Conservation (phyloP, 2,113 vertebrate genomes). For the Eulemur macaco region DNA sequence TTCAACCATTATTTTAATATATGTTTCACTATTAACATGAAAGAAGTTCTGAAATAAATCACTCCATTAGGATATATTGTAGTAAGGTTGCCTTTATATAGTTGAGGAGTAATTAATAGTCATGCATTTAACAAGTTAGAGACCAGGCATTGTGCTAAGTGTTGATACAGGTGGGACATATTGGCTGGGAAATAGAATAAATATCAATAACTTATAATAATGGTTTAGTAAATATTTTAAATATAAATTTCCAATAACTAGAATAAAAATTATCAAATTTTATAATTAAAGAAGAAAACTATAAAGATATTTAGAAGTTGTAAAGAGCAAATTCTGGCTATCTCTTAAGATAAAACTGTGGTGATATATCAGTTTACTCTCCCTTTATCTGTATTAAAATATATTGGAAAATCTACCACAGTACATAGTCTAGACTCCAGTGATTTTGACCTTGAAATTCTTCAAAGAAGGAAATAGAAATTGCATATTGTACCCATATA, state of each 20-base stretch:
- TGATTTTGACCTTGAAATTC: background rate
- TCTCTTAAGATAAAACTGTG: background rate
- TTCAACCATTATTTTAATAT: background rate
- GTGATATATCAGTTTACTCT: background rate
- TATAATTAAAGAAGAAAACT: background rate
- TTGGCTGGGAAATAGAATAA: background rate
- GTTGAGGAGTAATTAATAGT: background rate
- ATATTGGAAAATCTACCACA: background rate
- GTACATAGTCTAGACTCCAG: background rate
- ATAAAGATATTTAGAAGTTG: background rate
- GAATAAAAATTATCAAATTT: background rate
- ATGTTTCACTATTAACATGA: background rate
- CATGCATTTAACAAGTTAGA: background rate
- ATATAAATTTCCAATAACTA: background rate
- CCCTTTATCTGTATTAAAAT: background rate
- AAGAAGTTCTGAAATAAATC: background rate
- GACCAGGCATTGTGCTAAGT: background rate
- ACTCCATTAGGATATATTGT: background rate
- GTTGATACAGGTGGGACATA: background rate
- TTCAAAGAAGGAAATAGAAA: background rate
- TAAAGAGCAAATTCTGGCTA: background rate
- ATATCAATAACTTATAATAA: background rate
- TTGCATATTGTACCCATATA: background rate
- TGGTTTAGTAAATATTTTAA: background rate
- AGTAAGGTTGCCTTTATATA: background rate